A percentile compares a stretch with the other conserved stretches of the same genome.
phyloP scores from a whole-genome alignment of 1,140 invertebrate genomes.

The Aphaenogaster floridana region DNA sequence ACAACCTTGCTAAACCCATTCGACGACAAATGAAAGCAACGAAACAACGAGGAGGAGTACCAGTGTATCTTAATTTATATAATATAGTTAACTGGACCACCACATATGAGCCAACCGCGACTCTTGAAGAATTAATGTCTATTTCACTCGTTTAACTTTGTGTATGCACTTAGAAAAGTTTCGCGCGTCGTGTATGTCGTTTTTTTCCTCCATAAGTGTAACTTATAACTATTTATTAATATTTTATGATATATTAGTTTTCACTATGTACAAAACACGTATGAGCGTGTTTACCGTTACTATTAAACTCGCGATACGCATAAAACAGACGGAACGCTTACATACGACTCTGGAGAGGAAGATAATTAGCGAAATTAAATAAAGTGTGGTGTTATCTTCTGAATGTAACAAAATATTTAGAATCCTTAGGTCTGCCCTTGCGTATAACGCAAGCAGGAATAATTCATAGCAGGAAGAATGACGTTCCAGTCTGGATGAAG shows the following conservation, averaged over 20 bases:
- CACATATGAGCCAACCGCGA: slow-evolving; percentile 79
- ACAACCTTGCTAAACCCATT: slow-evolving; percentile 65
- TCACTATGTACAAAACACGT: slow-evolving; percentile 82
- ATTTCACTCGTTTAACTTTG: slow-evolving; percentile 69
- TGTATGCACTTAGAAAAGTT: slow-evolving; percentile 76
- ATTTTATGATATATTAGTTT: slow-evolving; percentile 83
- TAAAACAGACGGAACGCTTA: slow-evolving; percentile 76
- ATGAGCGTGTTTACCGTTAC: slow-evolving; percentile 72
- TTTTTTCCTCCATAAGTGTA: slow-evolving; percentile 58
- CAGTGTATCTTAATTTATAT: slow-evolving; percentile 81
- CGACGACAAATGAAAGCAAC: slow-evolving; percentile 34
- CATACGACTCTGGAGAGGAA: slow-evolving; percentile 68
- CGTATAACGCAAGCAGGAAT: slow-evolving; percentile 62
- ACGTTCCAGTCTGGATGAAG: slow-evolving; percentile 68
- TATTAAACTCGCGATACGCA: slow-evolving; percentile 76
- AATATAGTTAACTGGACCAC: slow-evolving; percentile 82
- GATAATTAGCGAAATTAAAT: slow-evolving; percentile 67
- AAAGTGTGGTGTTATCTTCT: slow-evolving; percentile 48
- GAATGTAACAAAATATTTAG: slow-evolving; percentile 70
- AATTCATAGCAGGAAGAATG: slow-evolving; percentile 77
- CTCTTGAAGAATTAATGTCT: slow-evolving; percentile 76
- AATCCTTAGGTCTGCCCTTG: slow-evolving; percentile 74
- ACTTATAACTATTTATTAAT: slow-evolving; percentile 76
- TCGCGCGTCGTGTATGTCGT: slow-evolving; percentile 63
- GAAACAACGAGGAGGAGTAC: slow-evolving; percentile 78